Base-by-base conservation (phyloP, 2,797 vertebrate species). In the Antennarius maculatus region DNA sequence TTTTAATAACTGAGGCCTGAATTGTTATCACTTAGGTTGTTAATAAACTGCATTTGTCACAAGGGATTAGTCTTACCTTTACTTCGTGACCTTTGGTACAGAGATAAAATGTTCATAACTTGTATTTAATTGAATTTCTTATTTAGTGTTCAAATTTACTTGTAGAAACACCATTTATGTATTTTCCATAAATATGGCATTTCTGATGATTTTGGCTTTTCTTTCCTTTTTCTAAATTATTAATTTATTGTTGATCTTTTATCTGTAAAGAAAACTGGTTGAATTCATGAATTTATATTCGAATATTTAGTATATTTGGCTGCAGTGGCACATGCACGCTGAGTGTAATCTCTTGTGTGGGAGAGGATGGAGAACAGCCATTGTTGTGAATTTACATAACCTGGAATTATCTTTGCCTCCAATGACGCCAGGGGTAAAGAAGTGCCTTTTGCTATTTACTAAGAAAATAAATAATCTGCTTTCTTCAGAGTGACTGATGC, bases 361-460 rank as follows among this genome's bases (percentile, higher is more conserved):
- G 83, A 77, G 71, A 67, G 34, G n/a, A 74, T 74, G 80, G 77
- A 76, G 39, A 61, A 41, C 43, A 3, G 67, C 71, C 76, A 81
- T 66, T 74, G 69, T 63, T 78, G 45, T 59, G 59, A 66, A 73
- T 80, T 87, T 87, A 80, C 50, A 29, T 87, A 88, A 88, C 74
- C 74, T 68, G 64, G 65, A 81, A 84, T 80, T 76, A 66, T 81
- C 51, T 67, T 59, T 73, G 66, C 53, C 69, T 71, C 48, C 61
- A 69, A 66, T 82, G 81, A 82, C 76, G 84, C 83, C 81, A 53
- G 76, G 47, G 28, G 54, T 43, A 66, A 78, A 79, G 29, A 70
- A 65, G 43, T 56, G 37, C 49, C 46, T 77, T 58, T 46, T 77
- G 55, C 81, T 81, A 79, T 82, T 76, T 81, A 69, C 45, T 61